Percentiles rank a stretch among this genome's conserved stretches.
Evolutionary conservation across 2,797 vertebrate species (phyloP).

Genomic region (Betta splendens): DNA sequence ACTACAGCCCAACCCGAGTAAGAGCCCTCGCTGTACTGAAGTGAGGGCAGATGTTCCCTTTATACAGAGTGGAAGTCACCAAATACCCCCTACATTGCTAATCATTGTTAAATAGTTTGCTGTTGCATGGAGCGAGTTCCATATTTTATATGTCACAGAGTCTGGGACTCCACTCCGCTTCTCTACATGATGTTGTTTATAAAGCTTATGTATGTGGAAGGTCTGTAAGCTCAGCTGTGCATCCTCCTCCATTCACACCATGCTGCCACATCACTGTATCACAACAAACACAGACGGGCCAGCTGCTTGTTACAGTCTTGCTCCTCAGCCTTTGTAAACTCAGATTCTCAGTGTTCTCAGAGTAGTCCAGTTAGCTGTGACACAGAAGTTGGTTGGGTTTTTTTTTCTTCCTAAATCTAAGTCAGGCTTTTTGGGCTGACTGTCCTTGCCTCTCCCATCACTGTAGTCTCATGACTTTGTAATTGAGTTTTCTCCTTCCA

Average conservation of each 20-base stretch:
- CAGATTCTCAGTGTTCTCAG: not conserved
- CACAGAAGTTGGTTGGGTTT: not conserved
- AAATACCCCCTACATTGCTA: not conserved
- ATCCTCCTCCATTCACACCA: constrained; percentile 50
- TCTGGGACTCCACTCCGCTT: too few relatives aligned
- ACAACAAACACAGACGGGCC: constrained; percentile 47
- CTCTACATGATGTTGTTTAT: constrained; percentile 11
- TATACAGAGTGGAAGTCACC: too few relatives aligned
- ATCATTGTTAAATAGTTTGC: too few relatives aligned
- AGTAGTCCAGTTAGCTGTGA: not conserved
- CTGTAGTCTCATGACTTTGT: constrained; percentile 71
- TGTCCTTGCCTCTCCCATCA: constrained; percentile 30
- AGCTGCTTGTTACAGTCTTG: constrained; percentile 25
- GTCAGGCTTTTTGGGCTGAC: not conserved
- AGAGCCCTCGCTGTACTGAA: constrained; percentile 46
- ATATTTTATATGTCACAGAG: too few relatives aligned
- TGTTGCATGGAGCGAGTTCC: too few relatives aligned
- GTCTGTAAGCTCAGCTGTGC: constrained; percentile 66
- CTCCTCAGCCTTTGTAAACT: not conserved
- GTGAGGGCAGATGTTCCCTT: not conserved
- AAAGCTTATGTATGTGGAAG: constrained; percentile 7
- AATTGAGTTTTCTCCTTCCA: constrained; percentile 71
- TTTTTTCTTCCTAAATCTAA: constrained; percentile 5
- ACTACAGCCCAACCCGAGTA: constrained; percentile 98
- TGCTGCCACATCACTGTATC: constrained; percentile 27